A percentile compares a stretch with the other conserved stretches of the same genome.
phyloP scores from a whole-genome alignment of 2,113 vertebrate species.

The Lota lota region DNA sequence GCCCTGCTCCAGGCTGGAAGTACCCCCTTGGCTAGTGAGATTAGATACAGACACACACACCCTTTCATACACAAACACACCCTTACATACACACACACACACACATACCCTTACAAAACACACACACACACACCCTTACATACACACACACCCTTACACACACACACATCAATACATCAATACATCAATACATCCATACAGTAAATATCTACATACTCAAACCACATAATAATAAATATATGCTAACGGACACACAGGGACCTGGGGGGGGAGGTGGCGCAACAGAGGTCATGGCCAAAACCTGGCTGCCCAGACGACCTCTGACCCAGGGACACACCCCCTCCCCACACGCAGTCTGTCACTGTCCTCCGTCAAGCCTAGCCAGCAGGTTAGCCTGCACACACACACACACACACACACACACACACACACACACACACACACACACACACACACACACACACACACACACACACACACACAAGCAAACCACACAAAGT shows the following conservation, averaged over 20 bases:
- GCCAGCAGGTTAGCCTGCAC: constrained; percentile 6
- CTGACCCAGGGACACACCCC: constrained; percentile 49
- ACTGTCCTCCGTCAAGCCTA: constrained; percentile 18
- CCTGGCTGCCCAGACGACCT: constrained; percentile 56
- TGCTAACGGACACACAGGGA: neutral
- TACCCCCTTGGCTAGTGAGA: constrained; percentile 51
- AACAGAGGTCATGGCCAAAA: constrained; percentile 68
- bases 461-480: constrained; percentile 11
- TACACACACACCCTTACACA: constrained; percentile 1
- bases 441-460: constrained; percentile 9
- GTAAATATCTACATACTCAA: neutral
- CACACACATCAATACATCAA: neutral
- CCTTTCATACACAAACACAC: neutral
- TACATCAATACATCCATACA: neutral
- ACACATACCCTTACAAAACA: neutral
- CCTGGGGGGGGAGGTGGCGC: constrained; percentile 34
- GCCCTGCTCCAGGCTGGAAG: constrained; percentile 43
- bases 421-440: constrained; percentile 1
- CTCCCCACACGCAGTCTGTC: constrained; percentile 43
- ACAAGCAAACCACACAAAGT: neutral
- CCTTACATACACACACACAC: neutral
- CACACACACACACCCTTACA: constrained; percentile 3
- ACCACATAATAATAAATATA: neutral
- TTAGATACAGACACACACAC: constrained; percentile 22
- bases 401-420: constrained; percentile 5